phyloP scores from a whole-genome alignment of 2,797 vertebrate genomes.

The Acropternis orthonyx region DNA sequence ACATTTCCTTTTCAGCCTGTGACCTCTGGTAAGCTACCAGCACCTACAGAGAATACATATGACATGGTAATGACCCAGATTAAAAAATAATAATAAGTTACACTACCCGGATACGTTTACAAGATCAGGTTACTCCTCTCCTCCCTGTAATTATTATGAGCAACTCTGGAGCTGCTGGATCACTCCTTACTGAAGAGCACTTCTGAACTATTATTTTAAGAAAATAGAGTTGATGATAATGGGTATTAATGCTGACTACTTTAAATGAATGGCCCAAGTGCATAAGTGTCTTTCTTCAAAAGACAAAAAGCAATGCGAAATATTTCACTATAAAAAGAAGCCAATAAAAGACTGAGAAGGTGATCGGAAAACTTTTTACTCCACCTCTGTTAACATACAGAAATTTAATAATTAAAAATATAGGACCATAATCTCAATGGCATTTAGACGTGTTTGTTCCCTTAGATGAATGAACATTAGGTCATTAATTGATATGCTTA shows the following conservation, averaged over 20 bases:
- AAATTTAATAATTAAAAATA: background rate
- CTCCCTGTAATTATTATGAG: constrained; percentile 45
- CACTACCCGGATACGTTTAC: constrained; percentile 30
- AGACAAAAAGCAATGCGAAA: constrained; percentile 6
- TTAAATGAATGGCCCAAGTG: background rate
- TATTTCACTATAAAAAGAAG: background rate
- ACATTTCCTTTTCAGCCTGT: background rate
- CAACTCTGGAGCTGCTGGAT: constrained; percentile 6
- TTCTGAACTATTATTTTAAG: background rate
- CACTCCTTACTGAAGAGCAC: background rate
- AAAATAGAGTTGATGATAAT: constrained; percentile 4
- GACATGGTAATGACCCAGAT: constrained; percentile 60
- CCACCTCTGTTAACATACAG: background rate
- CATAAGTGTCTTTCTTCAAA: background rate
- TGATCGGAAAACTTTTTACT: background rate
- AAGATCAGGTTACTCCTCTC: constrained; percentile 47
- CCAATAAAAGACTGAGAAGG: background rate
- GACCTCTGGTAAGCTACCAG: background rate
- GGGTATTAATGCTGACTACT: background rate
- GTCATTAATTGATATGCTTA: background rate
- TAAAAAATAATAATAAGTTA: constrained; percentile 64
- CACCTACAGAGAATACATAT: background rate
- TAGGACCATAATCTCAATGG: background rate
- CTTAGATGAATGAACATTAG: background rate
- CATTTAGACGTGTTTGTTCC: background rate